Evolutionary conservation across 2,888 invertebrate species (phyloP), one percentile per base, ranked within the genome.

Genomic region (Plutella xylostella): DNA sequence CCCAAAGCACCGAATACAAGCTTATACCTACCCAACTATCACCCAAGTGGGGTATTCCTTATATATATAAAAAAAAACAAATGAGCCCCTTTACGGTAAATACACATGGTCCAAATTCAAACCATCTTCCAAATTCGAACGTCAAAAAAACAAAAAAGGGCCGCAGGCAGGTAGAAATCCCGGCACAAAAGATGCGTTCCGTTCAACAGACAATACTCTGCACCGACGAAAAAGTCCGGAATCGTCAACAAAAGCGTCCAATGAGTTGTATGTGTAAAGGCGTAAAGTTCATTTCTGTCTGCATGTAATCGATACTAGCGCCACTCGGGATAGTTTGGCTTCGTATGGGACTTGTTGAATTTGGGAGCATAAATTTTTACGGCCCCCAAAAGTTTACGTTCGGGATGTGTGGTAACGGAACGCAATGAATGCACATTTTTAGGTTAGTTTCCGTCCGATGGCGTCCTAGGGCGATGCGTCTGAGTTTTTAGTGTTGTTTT

Each of bases 91-190:
- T 34, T 17, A 34, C 22, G 19, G 17, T 28, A 34, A 42, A 42
- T 34, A 42, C 42, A 42, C 42, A 42, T 42, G 42, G 34, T 21
- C 33, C 6, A 18, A 22, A 19, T 37, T 7, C 22, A 25, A 41
- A 19, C 19, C 19, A 31, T 31, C 30, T 41, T 31, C 41, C n/a
- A 42, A 25, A 22, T 33, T 21, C 42, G n/a, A 20, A 34, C 33
- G 34, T 31, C 33, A 42, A 42, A 34, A 17, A 25, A 66, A 64
- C 72, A 72, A 72, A 79, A 76, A 77, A 65, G 76, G 73, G 68
- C 69, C 57, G 63, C 60, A 58, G 69, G 65, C 83, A 82, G 83
- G 82, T 82, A 82, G 70, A 74, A 65, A 70, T 63, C 51, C 63
- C 65, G 7, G 3, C 39, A 76, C 73, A 76, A 78, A 75, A 71